Conservation (phyloP, 1,140 invertebrate species). For the Anoplolepis gracilipes region DNA sequence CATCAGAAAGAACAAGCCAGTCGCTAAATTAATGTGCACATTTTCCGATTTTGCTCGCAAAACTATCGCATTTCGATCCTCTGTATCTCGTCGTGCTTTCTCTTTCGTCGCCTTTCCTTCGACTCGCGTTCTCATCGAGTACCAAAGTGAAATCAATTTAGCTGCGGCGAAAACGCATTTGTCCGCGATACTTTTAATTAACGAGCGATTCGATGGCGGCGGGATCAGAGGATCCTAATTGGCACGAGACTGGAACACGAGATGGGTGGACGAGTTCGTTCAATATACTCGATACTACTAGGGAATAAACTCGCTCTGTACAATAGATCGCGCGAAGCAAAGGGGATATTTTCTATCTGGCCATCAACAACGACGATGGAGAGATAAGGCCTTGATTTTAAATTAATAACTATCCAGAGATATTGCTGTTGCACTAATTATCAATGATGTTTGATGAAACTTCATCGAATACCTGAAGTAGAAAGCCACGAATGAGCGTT, state of each 20-base stretch:
- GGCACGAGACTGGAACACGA: conserved; percentile 50
- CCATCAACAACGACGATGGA: neutral
- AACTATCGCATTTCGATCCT: neutral
- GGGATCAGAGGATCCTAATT: conserved; percentile 61
- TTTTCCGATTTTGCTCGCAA: conserved; percentile 31
- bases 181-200: conserved; percentile 68
- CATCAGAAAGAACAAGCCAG: neutral
- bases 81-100: neutral
- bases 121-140: neutral
- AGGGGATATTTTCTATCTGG: conserved; percentile 33
- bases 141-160: conserved; percentile 58
- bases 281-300: conserved; percentile 36
- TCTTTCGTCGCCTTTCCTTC: neutral
- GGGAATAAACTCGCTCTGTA: conserved; percentile 28
- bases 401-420: conserved; percentile 38
- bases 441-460: neutral
- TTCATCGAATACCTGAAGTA: neutral
- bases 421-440: conserved; percentile 39
- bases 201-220: conserved; percentile 16
- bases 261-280: conserved; percentile 31
- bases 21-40: conserved; percentile 14
- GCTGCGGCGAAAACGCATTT: conserved; percentile 62
- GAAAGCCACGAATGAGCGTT: neutral
- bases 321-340: conserved; percentile 44
- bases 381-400: conserved; percentile 26